These are phyloP conservation scores for Drosophila ercepeae DNA, from an alignment of 1,140 invertebrate genomes.

Conservation along the genomic window DNA sequence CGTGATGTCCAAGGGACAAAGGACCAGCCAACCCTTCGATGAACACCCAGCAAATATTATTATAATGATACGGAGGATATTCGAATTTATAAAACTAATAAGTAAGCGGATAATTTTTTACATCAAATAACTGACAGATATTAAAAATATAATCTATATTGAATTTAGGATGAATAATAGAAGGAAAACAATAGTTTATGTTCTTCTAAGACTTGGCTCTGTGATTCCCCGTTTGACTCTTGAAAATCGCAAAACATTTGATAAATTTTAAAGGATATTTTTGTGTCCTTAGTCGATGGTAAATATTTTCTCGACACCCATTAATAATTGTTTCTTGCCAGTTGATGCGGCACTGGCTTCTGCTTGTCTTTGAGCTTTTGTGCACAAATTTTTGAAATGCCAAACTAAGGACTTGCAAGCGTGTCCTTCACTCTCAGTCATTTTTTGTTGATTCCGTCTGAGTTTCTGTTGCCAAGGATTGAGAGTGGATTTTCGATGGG, in stretches of 20 bases:
- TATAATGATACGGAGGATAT: neutral
- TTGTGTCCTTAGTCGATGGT: neutral
- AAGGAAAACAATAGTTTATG: no score
- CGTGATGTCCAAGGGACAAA: slow-evolving; percentile 6
- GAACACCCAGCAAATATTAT: slow-evolving; percentile 7
- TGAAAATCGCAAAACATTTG: no score
- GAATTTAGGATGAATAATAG: no score
- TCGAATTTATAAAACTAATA: neutral
- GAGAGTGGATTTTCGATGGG: slow-evolving; percentile 20
- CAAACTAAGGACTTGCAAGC: slow-evolving; percentile 36
- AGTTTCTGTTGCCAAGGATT: slow-evolving; percentile 7
- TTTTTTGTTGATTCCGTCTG: slow-evolving; percentile 5
- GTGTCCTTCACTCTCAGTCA: slow-evolving; percentile 16
- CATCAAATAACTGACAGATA: no score
- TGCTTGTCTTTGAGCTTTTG: slow-evolving; percentile 51
- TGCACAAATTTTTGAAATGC: slow-evolving; percentile 49
- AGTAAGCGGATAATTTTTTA: neutral
- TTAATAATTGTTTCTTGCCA: slow-evolving; percentile 62
- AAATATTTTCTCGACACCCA: neutral
- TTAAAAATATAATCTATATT: no score
- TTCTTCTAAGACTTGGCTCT: no score
- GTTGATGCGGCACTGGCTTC: slow-evolving; percentile 46
- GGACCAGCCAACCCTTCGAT: slow-evolving; percentile 37
- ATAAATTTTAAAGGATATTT: neutral
- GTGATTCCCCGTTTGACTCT: no score